Base-by-base conservation (phyloP, 2,113 vertebrate genomes). In the Dicrurus megarhynchus region DNA sequence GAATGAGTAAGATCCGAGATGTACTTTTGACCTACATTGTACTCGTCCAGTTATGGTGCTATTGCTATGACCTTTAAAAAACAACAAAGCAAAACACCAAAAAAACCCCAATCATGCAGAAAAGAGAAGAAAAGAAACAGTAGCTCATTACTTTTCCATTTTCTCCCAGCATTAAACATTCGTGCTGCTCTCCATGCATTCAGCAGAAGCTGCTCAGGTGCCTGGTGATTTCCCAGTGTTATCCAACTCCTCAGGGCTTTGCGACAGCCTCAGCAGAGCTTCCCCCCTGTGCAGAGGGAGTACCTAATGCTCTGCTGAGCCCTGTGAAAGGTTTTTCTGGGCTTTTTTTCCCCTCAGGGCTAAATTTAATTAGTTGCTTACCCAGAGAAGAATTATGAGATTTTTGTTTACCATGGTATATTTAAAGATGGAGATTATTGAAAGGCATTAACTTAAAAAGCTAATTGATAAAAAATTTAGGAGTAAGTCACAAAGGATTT, bases 361-460 rank as follows among this genome's bases (percentile, higher is more conserved):
- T 91, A 27, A 42, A 93, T 81, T 73, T 63, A 76, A 47, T 89
- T 82, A 89, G 56, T 75, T 93, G 56, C 69, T 81, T 78, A 84
- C 17, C 13, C 46, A n/a, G 37, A 60, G 41, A 86, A 89, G 80
- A 90, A 65, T 83, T 5, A 35, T 0, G 1, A 79, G 46, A 44
- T 61, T 73, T 85, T 86, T 92, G 60, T 95, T 95, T 90, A 80
- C 59, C 55, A 0, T 35, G 22, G 17, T 84, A 14, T 93, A 53
- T 91, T 87, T 96, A 77, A 93, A 88, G 71, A 79, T 55, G 49
- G 47, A 92, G 88, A 81, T 89, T 84, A 94, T 90, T 84, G 82
- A 85, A 92, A 84, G 35, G 19, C 76, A 47, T 83, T 93, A 83
- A 52, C 52, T 59, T 22, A 77, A 84, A 77, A 59, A 88, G 10